Conservation (phyloP, 1,140 invertebrate genomes). For the Arion vulgaris region DNA sequence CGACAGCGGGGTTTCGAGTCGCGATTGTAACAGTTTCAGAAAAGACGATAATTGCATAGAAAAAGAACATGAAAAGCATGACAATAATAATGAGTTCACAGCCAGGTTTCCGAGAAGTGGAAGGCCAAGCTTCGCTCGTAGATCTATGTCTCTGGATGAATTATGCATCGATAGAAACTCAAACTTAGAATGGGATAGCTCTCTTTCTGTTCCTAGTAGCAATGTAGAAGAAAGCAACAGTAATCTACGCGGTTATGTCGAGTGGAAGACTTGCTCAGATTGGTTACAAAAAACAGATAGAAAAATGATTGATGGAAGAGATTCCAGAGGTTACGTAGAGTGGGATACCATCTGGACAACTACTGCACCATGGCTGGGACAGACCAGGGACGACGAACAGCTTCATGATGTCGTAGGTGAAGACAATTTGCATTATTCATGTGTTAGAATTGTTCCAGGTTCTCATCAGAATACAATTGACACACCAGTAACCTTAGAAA, state of each 20-base stretch:
- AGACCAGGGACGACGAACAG: conserved; percentile 24
- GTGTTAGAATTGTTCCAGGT: not conserved
- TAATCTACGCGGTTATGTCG: conserved; percentile 5
- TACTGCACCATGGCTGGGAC: not conserved
- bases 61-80: not conserved
- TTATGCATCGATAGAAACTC: not conserved
- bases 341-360: conserved; percentile 40
- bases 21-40: not conserved
- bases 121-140: not conserved
- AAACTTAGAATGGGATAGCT: not conserved
- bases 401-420: conserved; percentile 31
- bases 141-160: conserved; percentile 34
- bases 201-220: no score
- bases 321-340: conserved; percentile 33
- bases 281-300: conserved; percentile 29
- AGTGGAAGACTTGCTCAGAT: conserved; percentile 33
- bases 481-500: not conserved
- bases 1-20: not conserved
- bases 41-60: not conserved
- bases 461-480: not conserved
- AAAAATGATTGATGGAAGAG: not conserved
- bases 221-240: not conserved
- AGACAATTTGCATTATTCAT: not conserved
- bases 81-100: not conserved
- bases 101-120: not conserved